These are phyloP conservation scores for Eupithecia insigniata DNA, from an alignment of 2,888 invertebrate genomes.

Conservation along the genomic window DNA sequence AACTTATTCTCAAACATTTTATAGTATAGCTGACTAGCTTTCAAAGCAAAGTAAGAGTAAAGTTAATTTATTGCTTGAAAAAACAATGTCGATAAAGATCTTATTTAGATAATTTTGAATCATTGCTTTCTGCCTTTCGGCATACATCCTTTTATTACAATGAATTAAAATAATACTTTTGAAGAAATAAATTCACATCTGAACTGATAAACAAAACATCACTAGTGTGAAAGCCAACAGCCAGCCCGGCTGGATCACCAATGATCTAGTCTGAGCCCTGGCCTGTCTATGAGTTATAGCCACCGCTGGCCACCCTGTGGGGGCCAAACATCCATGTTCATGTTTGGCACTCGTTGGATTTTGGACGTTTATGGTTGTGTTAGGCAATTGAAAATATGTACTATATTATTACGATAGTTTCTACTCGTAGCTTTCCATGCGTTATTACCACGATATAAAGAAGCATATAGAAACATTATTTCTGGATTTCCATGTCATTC, in stretches of 20 bases:
- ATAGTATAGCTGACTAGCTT: neutral
- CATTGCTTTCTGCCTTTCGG: too few species aligned
- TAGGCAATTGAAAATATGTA: neutral
- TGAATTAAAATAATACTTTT: too few species aligned
- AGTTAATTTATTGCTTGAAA: too few species aligned
- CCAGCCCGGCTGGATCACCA: slow-evolving; percentile 30
- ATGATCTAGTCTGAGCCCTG: slow-evolving; percentile 36
- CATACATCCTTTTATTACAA: too few species aligned
- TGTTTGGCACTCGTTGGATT: neutral
- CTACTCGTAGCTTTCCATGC: neutral
- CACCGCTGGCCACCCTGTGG: neutral
- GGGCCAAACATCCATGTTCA: neutral
- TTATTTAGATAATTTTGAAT: too few species aligned
- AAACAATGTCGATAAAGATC: too few species aligned
- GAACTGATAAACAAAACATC: neutral
- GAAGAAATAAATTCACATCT: neutral
- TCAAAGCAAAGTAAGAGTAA: too few species aligned
- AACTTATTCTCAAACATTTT: neutral
- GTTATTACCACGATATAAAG: too few species aligned
- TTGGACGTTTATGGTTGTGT: neutral
- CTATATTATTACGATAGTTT: too few species aligned
- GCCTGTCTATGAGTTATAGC: slow-evolving; percentile 39
- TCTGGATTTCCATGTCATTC: too few species aligned
- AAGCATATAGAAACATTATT: too few species aligned
- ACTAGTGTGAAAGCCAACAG: slow-evolving; percentile 28